Evolutionary conservation across 2,888 invertebrate genomes (phyloP), one percentile per base, ranked within the genome.

Genomic region (Mactromeris polynyma): DNA sequence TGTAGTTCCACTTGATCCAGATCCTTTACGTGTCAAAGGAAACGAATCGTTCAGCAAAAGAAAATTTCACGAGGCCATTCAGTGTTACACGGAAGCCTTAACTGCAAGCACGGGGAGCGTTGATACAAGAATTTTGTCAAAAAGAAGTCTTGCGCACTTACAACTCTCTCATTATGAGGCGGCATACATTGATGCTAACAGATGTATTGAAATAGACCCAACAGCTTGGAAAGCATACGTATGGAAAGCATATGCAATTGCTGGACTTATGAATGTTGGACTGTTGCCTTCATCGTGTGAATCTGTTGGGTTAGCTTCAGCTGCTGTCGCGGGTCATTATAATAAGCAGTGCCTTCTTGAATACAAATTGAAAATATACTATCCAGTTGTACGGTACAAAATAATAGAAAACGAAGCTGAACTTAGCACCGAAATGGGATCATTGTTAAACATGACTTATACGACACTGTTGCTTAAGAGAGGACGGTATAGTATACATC

Each of bases 191-290:
- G 90, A 90, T 77, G 90, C 90, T 6, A 80, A 88, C 38, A 77
- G 38, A 26, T 89, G 88, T 38, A 90, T 87, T 36, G 40, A 40
- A 38, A 31, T 83, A 17, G 85, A 85, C 64, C 80, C 87, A 4
- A 51, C 46, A 11, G 64, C 82, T 36, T 89, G 86, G 86, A 89
- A 90, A 87, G 88, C 78, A 14, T 86, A 89, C n/a, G 86, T 81
- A 4, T 85, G 88, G 87, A 86, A 86, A 81, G 88, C 88, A 31
- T 89, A 87, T 77, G 83, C 90, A 19, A 83, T 90, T 31, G 86
- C 82, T 1, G 46, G 83, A 51, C 54, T 90, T 11, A 73, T 88
- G 7, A 38, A 79, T 81, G 19, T 40, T 26, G 81, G 81, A 3
- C 36, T 42, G n/a, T 69, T 87, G 38, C 58, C 69, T 4, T 38